A percentile compares a stretch with the other conserved stretches of the same genome.
phyloP scores from a whole-genome alignment of 2,113 vertebrate species.

The Agelaius phoeniceus region DNA sequence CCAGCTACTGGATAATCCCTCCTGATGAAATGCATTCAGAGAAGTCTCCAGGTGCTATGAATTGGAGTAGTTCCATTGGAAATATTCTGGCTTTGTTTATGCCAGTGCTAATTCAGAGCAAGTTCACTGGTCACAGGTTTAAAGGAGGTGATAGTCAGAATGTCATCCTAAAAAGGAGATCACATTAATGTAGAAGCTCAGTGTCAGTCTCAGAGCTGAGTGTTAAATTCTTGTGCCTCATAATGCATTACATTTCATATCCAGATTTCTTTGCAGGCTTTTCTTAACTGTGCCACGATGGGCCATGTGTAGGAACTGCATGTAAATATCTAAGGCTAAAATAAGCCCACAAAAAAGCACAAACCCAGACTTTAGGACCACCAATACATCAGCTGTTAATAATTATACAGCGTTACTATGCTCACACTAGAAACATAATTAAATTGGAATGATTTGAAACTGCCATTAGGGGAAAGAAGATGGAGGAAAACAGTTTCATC shows the following conservation, averaged over 20 bases:
- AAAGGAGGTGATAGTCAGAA: not conserved
- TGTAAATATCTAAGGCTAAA: not conserved
- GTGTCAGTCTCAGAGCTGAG: not conserved
- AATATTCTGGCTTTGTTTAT: not conserved
- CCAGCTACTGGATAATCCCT: not conserved
- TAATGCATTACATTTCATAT: not conserved
- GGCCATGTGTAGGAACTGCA: not conserved
- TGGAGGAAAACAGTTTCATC: not conserved
- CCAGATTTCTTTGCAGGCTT: not conserved
- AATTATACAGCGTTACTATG: not conserved
- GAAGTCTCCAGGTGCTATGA: not conserved
- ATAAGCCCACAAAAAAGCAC: not conserved
- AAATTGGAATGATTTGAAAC: slow-evolving; percentile 38
- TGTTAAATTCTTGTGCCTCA: not conserved
- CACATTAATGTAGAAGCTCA: not conserved
- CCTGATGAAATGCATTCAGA: not conserved
- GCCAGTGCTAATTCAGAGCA: not conserved
- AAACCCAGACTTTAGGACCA: not conserved
- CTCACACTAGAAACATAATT: slow-evolving; percentile 23
- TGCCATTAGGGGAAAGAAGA: not conserved
- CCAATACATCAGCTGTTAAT: slow-evolving; percentile 19
- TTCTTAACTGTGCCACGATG: not conserved
- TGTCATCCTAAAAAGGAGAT: not conserved
- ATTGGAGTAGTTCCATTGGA: not conserved
- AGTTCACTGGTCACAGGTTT: not conserved